Evolutionary conservation across 2,797 vertebrate species (phyloP).

Genomic region (Ctenopoma multispine): DNA sequence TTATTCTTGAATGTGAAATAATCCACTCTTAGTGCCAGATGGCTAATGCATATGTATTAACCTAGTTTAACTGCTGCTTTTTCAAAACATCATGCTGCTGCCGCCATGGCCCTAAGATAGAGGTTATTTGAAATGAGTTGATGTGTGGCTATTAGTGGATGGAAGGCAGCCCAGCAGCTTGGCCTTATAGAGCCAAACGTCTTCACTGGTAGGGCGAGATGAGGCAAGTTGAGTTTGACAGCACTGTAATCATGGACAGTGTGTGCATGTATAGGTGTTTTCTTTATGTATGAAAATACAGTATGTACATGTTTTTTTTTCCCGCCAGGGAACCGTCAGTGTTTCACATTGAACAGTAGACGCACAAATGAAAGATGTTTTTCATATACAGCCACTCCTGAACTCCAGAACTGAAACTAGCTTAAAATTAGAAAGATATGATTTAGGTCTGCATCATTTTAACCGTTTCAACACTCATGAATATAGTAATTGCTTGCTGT

Average conservation of each 20-base stretch:
- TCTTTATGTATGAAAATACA: conserved; percentile 23
- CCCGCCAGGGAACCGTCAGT: conserved; percentile 29
- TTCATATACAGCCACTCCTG: neutral
- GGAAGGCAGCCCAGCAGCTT: conserved; percentile 12
- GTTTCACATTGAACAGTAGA: conserved; percentile 10
- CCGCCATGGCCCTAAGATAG: conserved; percentile 21
- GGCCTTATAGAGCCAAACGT: conserved; percentile 6
- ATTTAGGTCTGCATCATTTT: too few relatives aligned
- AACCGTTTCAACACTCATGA: too few relatives aligned
- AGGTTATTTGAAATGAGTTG: conserved; percentile 48
- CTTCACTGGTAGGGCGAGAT: neutral
- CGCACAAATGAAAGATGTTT: neutral
- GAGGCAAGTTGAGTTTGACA: conserved; percentile 8
- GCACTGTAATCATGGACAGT: conserved; percentile 28
- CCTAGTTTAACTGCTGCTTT: conserved; percentile 48
- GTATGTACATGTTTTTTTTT: conserved; percentile 11
- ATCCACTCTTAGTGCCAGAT: conserved; percentile 46
- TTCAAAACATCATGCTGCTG: conserved; percentile 36
- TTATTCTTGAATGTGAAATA: conserved; percentile 43
- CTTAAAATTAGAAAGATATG: neutral
- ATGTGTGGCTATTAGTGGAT: conserved; percentile 41
- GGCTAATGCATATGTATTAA: conserved; percentile 63
- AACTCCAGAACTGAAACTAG: neutral
- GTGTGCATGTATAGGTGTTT: neutral
- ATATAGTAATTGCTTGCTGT: too few relatives aligned